Conservation (phyloP, 2,797 vertebrate genomes). For the Oceanodroma leucorhoa region DNA sequence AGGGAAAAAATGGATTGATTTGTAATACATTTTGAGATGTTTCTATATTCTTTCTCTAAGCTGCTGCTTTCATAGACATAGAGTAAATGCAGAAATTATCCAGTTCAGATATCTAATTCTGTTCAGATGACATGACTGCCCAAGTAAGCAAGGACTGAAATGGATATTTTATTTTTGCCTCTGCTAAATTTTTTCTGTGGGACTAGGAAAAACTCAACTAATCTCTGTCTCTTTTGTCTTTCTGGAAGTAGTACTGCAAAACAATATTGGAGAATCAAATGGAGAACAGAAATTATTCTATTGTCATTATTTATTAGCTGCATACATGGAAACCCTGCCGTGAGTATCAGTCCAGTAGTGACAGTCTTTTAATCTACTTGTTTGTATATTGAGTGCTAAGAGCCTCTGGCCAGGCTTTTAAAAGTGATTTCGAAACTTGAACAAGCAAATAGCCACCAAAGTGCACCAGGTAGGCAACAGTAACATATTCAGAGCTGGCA, state of each 20-base stretch:
- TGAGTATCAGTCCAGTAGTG: neutral
- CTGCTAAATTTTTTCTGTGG: neutral
- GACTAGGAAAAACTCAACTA: neutral
- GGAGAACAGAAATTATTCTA: neutral
- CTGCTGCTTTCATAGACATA: neutral
- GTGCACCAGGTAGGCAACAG: neutral
- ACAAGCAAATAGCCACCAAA: neutral
- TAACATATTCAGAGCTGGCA: neutral
- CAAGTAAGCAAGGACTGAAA: neutral
- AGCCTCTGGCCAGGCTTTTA: neutral
- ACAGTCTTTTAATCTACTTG: neutral
- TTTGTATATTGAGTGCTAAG: neutral
- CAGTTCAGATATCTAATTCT: neutral
- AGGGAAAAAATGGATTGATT: neutral
- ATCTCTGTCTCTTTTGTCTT: neutral
- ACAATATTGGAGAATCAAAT: neutral
- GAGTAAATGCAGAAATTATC: neutral
- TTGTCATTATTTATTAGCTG: neutral
- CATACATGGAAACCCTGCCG: neutral
- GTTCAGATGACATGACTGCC: neutral
- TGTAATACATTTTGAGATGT: neutral
- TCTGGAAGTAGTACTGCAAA: neutral
- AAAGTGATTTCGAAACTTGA: conserved; percentile 2
- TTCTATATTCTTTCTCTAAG: neutral
- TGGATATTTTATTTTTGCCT: neutral